A percentile compares a stretch with the other conserved stretches of the same genome.
phyloP scores from a whole-genome alignment of 2,888 invertebrate species.

The Napeogenes inachia region DNA sequence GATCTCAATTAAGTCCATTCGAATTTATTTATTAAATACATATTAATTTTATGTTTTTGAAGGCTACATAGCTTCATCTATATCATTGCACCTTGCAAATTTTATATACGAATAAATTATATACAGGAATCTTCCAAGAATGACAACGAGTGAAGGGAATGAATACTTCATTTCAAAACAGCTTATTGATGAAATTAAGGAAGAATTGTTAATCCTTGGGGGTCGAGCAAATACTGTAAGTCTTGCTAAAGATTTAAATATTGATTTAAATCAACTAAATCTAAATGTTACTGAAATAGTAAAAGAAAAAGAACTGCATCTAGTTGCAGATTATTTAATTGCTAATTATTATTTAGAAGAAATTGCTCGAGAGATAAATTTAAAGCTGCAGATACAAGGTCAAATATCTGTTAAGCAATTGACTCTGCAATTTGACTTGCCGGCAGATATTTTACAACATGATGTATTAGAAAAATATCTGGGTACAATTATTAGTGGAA shows the following conservation, averaged over 20 bases:
- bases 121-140: too few relatives aligned
- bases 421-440: conserved; percentile 92
- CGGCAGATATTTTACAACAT: conserved; percentile 90
- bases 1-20: too few relatives aligned
- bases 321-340: conserved; percentile 94
- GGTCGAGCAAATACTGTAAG: conserved; percentile 94
- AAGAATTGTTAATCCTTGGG: conserved; percentile 91
- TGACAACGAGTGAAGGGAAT: conserved; percentile 85
- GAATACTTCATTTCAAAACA: conserved; percentile 97
- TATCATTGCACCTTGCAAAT: too few relatives aligned
- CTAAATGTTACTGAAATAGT: conserved; percentile 82
- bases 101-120: too few relatives aligned
- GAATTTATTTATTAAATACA: too few relatives aligned
- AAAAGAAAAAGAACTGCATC: conserved; percentile 83
- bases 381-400: conserved; percentile 90
- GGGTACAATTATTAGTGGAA: conserved; percentile 89
- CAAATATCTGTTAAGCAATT: conserved; percentile 91
- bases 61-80: too few relatives aligned
- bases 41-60: too few relatives aligned
- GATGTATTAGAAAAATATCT: conserved; percentile 86
- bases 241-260: conserved; percentile 90
- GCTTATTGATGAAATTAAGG: conserved; percentile 91
- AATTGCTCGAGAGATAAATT: conserved; percentile 95
- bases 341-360: conserved; percentile 88
- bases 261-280: conserved; percentile 89